phyloP scores from a whole-genome alignment of 2,113 vertebrate species.

The Meleagris gallopavo region DNA sequence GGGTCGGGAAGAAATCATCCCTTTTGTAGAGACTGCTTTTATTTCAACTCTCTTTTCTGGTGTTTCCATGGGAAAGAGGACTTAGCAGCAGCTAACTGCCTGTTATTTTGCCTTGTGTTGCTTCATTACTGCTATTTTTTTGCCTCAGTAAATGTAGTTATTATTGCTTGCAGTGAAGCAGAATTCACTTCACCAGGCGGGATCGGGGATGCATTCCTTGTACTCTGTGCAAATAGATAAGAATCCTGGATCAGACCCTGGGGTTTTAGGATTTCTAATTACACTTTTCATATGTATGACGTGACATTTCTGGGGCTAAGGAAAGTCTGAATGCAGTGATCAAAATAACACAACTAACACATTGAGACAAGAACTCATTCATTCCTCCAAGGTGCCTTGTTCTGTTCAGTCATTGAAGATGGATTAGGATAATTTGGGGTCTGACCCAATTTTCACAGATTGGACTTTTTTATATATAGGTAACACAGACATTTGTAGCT shows the following conservation, averaged over 20 bases:
- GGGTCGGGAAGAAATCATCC: not conserved
- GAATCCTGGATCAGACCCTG: not conserved
- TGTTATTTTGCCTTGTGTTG: not conserved
- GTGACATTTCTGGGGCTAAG: not conserved
- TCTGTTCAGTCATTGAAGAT: not conserved
- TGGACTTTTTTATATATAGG: not conserved
- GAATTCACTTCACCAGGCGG: not conserved
- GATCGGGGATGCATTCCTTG: not conserved
- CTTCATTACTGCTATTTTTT: not conserved
- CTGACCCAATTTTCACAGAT: not conserved
- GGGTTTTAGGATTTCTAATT: not conserved
- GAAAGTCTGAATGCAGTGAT: not conserved
- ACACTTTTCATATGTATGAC: not conserved
- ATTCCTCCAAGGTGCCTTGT: not conserved
- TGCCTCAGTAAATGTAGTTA: not conserved
- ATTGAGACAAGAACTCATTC: not conserved
- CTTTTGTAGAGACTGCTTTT: not conserved
- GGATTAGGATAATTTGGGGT: not conserved
- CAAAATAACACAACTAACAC: not conserved
- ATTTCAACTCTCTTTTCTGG: not conserved
- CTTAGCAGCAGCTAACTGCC: not conserved
- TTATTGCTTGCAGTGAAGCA: not conserved
- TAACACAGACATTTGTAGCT: not conserved
- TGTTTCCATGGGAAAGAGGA: conserved; percentile 18
- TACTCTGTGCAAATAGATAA: not conserved